These are phyloP conservation scores for Euschistus heros DNA, from an alignment of 1,140 invertebrate species.

Conservation along the genomic window DNA sequence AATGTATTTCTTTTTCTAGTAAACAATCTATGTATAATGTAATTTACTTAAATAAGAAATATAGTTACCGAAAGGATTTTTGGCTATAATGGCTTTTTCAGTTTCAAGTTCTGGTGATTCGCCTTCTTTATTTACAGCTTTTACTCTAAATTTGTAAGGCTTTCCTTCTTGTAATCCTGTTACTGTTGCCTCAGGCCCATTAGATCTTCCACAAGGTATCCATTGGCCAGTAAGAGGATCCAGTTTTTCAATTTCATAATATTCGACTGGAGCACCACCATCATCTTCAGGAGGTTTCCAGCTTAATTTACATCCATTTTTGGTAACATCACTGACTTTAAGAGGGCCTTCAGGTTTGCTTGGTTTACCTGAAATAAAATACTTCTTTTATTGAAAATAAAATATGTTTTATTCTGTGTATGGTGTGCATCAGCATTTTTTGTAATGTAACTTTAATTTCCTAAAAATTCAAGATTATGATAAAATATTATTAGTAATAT, in stretches of 20 bases:
- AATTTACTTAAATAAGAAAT: background rate
- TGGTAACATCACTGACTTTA: conserved; percentile 79
- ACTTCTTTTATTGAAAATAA: background rate
- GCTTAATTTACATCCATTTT: conserved; percentile 85
- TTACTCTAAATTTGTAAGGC: conserved; percentile 96
- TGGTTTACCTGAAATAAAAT: conserved; percentile 44
- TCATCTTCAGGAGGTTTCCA: conserved; percentile 92
- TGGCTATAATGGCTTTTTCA: conserved; percentile 88
- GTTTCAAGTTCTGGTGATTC: conserved; percentile 92
- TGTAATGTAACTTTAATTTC: too few relatives aligned
- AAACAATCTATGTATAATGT: background rate
- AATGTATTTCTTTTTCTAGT: background rate
- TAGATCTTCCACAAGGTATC: conserved; percentile 74
- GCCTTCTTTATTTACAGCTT: conserved; percentile 97
- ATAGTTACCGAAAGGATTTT: conserved; percentile 90
- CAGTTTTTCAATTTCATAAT: conserved; percentile 95
- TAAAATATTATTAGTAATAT: too few relatives aligned
- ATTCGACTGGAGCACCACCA: conserved; percentile 82
- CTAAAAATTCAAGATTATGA: too few relatives aligned
- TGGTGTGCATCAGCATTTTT: too few relatives aligned
- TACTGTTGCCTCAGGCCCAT: conserved; percentile 69
- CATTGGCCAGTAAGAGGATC: conserved; percentile 87
- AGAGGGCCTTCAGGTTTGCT: conserved; percentile 74
- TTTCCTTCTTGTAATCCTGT: conserved; percentile 85
- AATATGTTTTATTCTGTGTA: too few relatives aligned